Conservation (phyloP, 92 coral and sea anemone species). For the Montipora capitata region DNA sequence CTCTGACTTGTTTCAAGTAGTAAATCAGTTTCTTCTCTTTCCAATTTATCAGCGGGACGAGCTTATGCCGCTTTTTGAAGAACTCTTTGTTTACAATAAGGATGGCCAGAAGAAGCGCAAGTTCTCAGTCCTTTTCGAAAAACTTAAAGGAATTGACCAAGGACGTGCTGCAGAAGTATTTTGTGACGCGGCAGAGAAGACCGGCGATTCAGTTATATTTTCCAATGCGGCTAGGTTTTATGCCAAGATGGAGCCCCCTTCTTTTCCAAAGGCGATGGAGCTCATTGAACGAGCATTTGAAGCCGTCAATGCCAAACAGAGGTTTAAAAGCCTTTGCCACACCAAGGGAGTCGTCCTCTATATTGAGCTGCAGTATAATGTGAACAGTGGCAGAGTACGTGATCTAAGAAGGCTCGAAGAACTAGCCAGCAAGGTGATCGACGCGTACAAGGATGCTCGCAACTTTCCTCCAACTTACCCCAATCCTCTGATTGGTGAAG, state of each 20-base stretch:
- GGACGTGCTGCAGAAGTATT: conserved; percentile 76
- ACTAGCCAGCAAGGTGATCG: conserved; percentile 65
- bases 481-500: conserved; percentile 88
- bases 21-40: conserved; percentile 70
- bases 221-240: conserved; percentile 87
- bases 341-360: conserved; percentile 79
- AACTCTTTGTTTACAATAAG: conserved; percentile 83
- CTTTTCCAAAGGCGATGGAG: conserved; percentile 75
- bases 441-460: conserved; percentile 73
- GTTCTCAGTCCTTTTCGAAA: conserved; percentile 86
- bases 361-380: conserved; percentile 46
- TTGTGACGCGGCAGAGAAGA: conserved; percentile 79
- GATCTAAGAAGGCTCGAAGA: conserved; percentile 55
- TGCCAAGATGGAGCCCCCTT: conserved; percentile 81
- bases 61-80: conserved; percentile 67
- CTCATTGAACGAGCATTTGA: conserved; percentile 70
- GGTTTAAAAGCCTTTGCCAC: conserved; percentile 61
- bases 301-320: conserved; percentile 58
- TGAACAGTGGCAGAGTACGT: conserved; percentile 42
- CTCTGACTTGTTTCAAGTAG: conserved; percentile 58
- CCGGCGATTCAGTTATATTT: conserved; percentile 73
- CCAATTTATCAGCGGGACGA: conserved; percentile 71
- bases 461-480: conserved; percentile 90
- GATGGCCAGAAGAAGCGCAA: conserved; percentile 42
- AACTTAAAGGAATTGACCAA: conserved; percentile 43